These are phyloP conservation scores for Amblyjoppa fuscipennis DNA, from an alignment of 2,888 invertebrate species.

Conservation along the genomic window DNA sequence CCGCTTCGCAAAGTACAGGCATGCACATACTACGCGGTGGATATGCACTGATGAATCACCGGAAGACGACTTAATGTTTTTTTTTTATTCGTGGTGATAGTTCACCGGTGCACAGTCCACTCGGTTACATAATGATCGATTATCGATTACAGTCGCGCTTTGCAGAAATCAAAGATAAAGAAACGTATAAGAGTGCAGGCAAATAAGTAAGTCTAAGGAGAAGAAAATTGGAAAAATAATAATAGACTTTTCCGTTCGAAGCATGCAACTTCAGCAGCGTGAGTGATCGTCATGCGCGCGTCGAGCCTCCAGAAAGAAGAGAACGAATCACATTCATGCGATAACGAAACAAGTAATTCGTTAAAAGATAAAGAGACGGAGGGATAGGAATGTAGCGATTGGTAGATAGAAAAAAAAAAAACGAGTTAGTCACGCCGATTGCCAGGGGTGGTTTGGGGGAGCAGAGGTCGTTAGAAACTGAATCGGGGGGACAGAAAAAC, in stretches of 20 bases:
- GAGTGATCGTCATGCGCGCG: constrained; percentile 57
- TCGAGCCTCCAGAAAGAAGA: constrained; percentile 61
- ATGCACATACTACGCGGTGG: constrained; percentile 14
- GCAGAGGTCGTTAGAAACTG: constrained; percentile 35
- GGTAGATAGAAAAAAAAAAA: constrained; percentile 4
- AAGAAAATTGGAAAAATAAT: constrained; percentile 2
- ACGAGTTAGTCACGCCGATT: constrained; percentile 15
- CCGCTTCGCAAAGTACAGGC: constrained; percentile 11
- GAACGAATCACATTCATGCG: constrained; percentile 41
- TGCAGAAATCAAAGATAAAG: constrained; percentile 28
- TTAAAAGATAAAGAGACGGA: constrained; percentile 12
- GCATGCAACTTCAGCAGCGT: constrained; percentile 51
- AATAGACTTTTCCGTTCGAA: constrained; percentile 25
- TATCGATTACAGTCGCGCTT: constrained; percentile 2
- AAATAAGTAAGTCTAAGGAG: background rate
- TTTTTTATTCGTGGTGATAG: background rate
- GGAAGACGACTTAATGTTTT: background rate
- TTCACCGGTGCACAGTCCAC: background rate
- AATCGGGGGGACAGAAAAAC: constrained; percentile 47
- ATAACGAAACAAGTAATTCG: constrained; percentile 16
- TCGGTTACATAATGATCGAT: constrained; percentile 1
- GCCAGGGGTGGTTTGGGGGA: constrained; percentile 3
- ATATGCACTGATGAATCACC: background rate
- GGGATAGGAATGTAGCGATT: constrained; percentile 21
- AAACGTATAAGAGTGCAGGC: constrained; percentile 28